Evolutionary conservation across 2,113 vertebrate species (phyloP), one percentile per base, ranked within the genome.

Genomic region (Nyctereutes procyonoides): DNA sequence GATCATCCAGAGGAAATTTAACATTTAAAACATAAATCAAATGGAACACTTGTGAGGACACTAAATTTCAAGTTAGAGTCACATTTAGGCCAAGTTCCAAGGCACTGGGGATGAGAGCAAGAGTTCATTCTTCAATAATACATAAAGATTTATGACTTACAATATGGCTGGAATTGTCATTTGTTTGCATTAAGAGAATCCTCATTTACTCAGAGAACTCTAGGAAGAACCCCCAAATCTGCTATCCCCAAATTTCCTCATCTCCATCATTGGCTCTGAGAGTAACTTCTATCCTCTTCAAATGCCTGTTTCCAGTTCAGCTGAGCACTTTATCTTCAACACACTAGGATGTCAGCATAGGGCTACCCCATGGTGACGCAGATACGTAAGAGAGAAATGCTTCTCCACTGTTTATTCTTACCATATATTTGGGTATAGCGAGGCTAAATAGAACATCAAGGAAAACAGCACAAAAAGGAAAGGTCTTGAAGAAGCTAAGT

Each of bases 1-100:
- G n/a, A 56, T 84, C 30, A 92, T 19, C n/a, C 53, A 86, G 93
- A 97, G 87, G 32, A 84, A 95, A 95, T 73, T 62, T 35, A 74
- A 74, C 56, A 79, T 90, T 93, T 96, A 62, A 92, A 89, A 89
- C 63, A 94, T 12, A 56, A 89, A 93, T 94, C 77, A 92, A 55
- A 26, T 53, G 6, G 60, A 93, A 81, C 4, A 74, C 16, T 73
- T 96, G 55, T 22, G 55, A 96, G 86, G 35, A 95, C 92, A 90
- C 53, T 85, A 84, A 88, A 62, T 65, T 43, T 94, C 94, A 91
- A 76, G 12, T 81, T 79, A 74, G 9, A 60, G 53, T 85, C 53
- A 89, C 51, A 79, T 53, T 76, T 16, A 90, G 76, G 28, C 32
- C 53, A 48, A 89, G 55, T 90, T 90, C 30, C 11, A 14, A 96